These are phyloP conservation scores for Sphaerophoria rueppellii DNA, from an alignment of 2,888 invertebrate species.

Conservation along the genomic window DNA sequence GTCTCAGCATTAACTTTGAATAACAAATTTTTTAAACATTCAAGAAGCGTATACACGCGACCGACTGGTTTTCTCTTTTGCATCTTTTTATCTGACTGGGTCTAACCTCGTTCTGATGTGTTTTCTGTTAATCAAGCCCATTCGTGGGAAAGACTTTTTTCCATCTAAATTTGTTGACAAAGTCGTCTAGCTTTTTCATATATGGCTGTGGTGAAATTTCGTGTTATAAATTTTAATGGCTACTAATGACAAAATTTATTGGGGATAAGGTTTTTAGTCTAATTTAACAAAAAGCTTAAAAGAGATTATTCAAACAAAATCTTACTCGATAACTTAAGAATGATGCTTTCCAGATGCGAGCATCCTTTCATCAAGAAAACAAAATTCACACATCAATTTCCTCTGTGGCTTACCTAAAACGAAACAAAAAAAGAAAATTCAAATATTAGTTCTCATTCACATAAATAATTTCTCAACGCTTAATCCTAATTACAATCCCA, in stretches of 20 bases:
- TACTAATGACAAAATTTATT: background rate
- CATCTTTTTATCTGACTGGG: background rate
- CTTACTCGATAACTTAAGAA: constrained; percentile 34
- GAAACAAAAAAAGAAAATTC: constrained; percentile 30
- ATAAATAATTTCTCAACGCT: constrained; percentile 62
- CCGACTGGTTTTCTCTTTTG: background rate
- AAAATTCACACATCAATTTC: constrained; percentile 3
- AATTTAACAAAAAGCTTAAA: background rate
- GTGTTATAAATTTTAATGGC: background rate
- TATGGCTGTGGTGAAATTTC: background rate
- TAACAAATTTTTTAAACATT: constrained; percentile 1
- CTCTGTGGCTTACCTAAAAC: constrained; percentile 63
- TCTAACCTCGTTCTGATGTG: background rate
- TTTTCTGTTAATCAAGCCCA: background rate
- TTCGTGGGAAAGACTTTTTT: constrained; percentile 11
- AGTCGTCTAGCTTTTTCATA: background rate
- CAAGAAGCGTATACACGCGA: background rate
- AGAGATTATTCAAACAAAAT: constrained; percentile 6
- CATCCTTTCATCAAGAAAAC: constrained; percentile 1
- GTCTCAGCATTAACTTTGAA: constrained; percentile 9
- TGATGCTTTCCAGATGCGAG: constrained; percentile 27
- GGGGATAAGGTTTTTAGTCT: background rate
- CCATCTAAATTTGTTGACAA: background rate
- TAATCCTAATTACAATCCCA: constrained; percentile 67
- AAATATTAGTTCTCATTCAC: constrained; percentile 60